Evolutionary conservation across 2,113 vertebrate genomes (phyloP).

Genomic region (Pangasianodon hypophthalmus): DNA sequence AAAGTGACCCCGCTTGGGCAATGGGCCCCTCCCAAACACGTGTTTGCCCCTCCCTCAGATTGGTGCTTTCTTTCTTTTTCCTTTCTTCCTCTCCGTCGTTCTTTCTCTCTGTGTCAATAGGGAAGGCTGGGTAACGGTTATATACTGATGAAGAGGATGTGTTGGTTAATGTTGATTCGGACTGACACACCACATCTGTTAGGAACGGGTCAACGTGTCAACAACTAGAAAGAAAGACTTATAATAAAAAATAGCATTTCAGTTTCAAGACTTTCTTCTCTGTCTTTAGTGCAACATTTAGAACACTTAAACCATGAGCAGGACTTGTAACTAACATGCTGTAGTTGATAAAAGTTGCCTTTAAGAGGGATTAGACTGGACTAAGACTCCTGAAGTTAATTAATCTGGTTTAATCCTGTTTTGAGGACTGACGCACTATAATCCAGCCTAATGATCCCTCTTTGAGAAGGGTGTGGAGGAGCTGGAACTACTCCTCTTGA

Average conservation of each 20-base stretch:
- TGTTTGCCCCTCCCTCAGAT: slow-evolving; percentile 48
- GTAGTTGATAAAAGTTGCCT: slow-evolving; percentile 28
- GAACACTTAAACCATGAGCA: neutral
- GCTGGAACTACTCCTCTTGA: neutral
- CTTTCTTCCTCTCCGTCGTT: slow-evolving; percentile 29
- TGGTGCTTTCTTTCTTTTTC: slow-evolving; percentile 45
- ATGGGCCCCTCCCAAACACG: slow-evolving; percentile 46
- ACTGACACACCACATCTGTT: slow-evolving; percentile 47
- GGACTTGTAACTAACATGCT: slow-evolving; percentile 14
- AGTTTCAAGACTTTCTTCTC: neutral
- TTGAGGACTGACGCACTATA: slow-evolving; percentile 44
- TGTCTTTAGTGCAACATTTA: neutral
- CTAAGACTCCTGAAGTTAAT: slow-evolving; percentile 54
- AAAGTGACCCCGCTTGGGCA: slow-evolving; percentile 45
- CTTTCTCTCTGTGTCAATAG: slow-evolving; percentile 44
- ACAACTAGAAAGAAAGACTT: neutral
- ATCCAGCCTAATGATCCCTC: slow-evolving; percentile 50
- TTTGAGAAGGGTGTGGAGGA: slow-evolving; percentile 7
- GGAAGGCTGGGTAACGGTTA: slow-evolving; percentile 45
- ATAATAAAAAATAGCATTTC: no score
- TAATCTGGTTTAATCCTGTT: slow-evolving; percentile 54
- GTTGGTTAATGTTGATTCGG: slow-evolving; percentile 27
- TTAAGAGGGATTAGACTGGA: slow-evolving; percentile 41
- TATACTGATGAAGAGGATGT: slow-evolving; percentile 45
- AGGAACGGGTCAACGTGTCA: slow-evolving; percentile 15